Evolutionary conservation across 1,140 invertebrate species (phyloP), one percentile per base, ranked within the genome.

Genomic region (Littorina saxatilis): DNA sequence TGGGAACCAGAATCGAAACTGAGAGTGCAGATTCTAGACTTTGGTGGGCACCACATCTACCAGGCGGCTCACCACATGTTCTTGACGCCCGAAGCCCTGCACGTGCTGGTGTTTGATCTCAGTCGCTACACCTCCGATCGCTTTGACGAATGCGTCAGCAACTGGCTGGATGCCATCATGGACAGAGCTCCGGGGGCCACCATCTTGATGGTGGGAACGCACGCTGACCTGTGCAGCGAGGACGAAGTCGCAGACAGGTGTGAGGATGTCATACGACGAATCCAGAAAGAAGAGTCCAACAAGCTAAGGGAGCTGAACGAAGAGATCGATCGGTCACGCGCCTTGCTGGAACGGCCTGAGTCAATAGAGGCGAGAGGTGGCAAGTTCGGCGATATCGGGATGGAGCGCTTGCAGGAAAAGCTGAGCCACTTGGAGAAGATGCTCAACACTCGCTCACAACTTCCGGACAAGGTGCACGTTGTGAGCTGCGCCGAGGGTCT

Each of bases 101-200:
- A 93, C 78, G 77, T 93, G 9, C 80, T 93, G 58, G 92, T 92
- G 0, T 92, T 93, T 87, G 92, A 93, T 79, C 80, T 92, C 20
- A 84, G 66, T 29, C 85, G 84, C 32, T 90, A 90, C 75, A 52
- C 11, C 15, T 68, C 81, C 13, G 85, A 88, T 11, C 47, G 78
- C 20, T 90, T 88, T 82, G 86, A 89, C 55, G 72, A 79, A 13
- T n/a, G 88, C 75, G 85, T 90, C 29, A 89, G 90, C 1, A 85
- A 89, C 78, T 91, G 90, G 90, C 76, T 91, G 3, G 90, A 91
- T 75, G 88, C 88, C 2, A 90, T 91, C 32, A 89, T 87, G 72
- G 89, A 90, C 75, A 74, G 89, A 50, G 89, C 90, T 5, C 88
- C 86, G 74, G 90, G 89, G 13, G 89, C 90, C 17, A 79, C 82